A percentile compares a stretch with the other conserved stretches of the same genome.
phyloP scores from a whole-genome alignment of 2,888 invertebrate species.

The Scaptomyza flava region DNA sequence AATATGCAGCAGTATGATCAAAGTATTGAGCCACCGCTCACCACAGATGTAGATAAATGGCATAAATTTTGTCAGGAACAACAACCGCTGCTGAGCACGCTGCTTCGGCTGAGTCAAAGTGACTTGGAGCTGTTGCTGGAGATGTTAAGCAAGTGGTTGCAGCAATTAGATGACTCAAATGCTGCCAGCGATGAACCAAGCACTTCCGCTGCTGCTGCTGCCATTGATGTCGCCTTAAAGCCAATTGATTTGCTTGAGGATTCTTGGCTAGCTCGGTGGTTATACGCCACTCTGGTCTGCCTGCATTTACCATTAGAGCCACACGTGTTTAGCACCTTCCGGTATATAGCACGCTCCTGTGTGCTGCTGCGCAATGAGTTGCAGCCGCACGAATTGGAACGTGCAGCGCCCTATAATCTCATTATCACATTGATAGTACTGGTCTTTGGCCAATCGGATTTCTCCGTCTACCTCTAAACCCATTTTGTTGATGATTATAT shows the following conservation, averaged over 20 bases:
- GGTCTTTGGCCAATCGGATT: constrained; percentile 83
- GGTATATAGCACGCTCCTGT: constrained; percentile 81
- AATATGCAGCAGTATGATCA: constrained; percentile 50
- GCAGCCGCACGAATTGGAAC: constrained; percentile 62
- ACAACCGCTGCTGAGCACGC: constrained; percentile 77
- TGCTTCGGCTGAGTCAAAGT: constrained; percentile 81
- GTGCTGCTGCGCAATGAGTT: constrained; percentile 76
- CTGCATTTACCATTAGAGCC: constrained; percentile 83
- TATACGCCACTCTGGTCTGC: constrained; percentile 82
- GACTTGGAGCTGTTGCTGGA: constrained; percentile 81
- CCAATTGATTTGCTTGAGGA: constrained; percentile 68
- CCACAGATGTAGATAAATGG: constrained; percentile 73
- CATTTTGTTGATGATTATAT: not conserved
- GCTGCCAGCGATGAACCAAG: constrained; percentile 25
- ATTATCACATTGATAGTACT: constrained; percentile 82
- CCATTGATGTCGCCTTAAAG: not conserved
- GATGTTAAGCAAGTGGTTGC: constrained; percentile 79
- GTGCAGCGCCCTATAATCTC: constrained; percentile 82
- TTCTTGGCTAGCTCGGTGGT: constrained; percentile 83
- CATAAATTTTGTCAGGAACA: constrained; percentile 75
- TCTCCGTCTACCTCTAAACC: constrained; percentile 78
- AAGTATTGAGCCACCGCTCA: constrained; percentile 62
- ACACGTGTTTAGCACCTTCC: constrained; percentile 79
- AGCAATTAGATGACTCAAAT: constrained; percentile 4
- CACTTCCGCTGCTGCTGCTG: constrained; percentile 19